Base-by-base conservation (phyloP, 2,797 vertebrate genomes). In the Austrolebias charrua region DNA sequence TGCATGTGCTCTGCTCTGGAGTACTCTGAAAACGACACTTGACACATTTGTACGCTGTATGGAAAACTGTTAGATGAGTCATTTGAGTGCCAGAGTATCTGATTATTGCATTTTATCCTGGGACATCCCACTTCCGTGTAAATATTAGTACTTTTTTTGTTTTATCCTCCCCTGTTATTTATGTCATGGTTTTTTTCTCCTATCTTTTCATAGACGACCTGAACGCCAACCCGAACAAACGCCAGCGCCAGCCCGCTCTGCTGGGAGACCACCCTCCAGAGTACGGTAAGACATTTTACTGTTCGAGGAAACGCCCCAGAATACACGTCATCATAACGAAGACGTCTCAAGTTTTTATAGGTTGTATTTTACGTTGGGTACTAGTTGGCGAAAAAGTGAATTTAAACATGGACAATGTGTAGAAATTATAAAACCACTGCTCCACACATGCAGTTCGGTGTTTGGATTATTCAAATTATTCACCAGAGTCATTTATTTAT, bases 251-350 rank as follows among this genome's bases (percentile, higher is more conserved):
- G 90, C 96, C 96, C 16, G 95, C 96, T 51, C 92, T 97, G 68
- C 92, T 97, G 49, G 96, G 95, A 56, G 96, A 97, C 77, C 96
- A 97, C 78, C 96, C 95, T 13, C 93, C 95, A 33, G 96, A 98
- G 88, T 97, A 95, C 49, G 94, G 96, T 98, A 88, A 94, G 92
- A 58, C 57, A 69, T 53, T 10, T 19, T 10, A 47, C 45, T 18
- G 14, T 33, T 33, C 31, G 6, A 9, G 9, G 31, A 33, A 33
- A 33, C 31, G 31, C 31, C 31, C 6, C 6, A 33, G 31, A 33
- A 33, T 33, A 24, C 24, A 3, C 31, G 4, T 33, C 31, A 9
- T 33, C 31, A 9, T 33, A 4, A 9, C 5, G n/a, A n/a, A n/a
- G n/a, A n/a, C 31, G 31, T 9, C 31, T 33, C 4, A 33, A 33